Evolutionary conservation across 2,113 vertebrate species (phyloP), one percentile per base, ranked within the genome.

Genomic region (Cheirogaleus medius): DNA sequence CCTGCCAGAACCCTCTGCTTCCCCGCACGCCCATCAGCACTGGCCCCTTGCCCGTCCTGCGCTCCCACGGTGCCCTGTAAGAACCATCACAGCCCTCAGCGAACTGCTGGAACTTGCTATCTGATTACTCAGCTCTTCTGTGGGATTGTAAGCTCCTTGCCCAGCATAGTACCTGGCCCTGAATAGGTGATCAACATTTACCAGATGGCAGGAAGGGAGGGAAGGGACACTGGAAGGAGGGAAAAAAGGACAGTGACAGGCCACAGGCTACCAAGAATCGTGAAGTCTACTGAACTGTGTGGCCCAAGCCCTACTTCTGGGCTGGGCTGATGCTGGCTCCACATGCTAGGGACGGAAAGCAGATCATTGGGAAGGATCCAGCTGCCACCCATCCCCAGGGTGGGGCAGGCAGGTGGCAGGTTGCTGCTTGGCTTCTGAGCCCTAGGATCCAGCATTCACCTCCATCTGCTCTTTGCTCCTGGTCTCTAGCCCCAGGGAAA

Each of bases 21-120:
- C 74, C 47, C 37, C 15, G 29, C 13, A 52, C 34, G n/a, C 42
- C n/a, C 7, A 20, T 58, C n/a, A 39, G 34, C 27, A 37, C 3
- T 2, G n/a, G 37, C 1, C 12, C 5, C 44, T 27, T 1, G 4
- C 3, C 29, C 8, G 5, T n/a, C 39, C 74, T 77, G 69, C 1
- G 44, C 4, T 27, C 60, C 34, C 37, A 25, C 3, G 15, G 37
- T 56, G 39, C 13, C 52, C 17, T 54, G 52, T 54, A 54, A 54
- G 52, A 54, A 54, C 52, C 52, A 54, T 54, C 52, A 54, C 52
- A 1, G 52, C 17, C 66, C 32, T 56, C 42, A 9, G 60, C 54
- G 20, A 54, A 66, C n/a, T 34, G 23, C 54, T 56, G 14, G 34
- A 56, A 83, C 42, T 39, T 47, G 3, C 15, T n/a, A 7, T 44